A percentile compares a stretch with the other conserved stretches of the same genome.
These are phyloP conservation scores for Rhabdophis nuchalis DNA, from an alignment of 2,797 vertebrate genomes.

Conservation along the genomic window DNA sequence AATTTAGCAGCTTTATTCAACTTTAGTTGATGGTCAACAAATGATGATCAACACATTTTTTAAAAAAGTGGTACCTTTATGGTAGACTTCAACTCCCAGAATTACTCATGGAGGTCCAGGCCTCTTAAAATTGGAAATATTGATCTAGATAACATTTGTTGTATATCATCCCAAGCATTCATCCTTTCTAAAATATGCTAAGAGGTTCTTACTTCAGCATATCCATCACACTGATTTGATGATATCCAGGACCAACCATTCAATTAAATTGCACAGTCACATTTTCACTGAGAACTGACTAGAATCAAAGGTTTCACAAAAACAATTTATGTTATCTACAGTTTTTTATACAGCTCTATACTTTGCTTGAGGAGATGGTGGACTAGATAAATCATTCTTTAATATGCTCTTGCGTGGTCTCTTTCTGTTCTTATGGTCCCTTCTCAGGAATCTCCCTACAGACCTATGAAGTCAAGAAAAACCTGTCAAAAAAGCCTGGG, in stretches of 20 bases:
- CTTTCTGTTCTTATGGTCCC: not conserved
- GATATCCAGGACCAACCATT: not conserved
- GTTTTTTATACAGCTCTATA: not conserved
- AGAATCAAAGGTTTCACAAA: not conserved
- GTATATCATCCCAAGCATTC: not conserved
- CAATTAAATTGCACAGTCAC: not conserved
- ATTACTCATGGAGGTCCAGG: not conserved
- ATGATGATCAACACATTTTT: not conserved
- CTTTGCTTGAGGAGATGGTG: not conserved
- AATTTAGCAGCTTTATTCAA: not conserved
- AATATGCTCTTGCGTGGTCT: not conserved
- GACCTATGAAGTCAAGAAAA: constrained; percentile 18
- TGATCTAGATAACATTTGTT: not conserved
- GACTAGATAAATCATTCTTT: not conserved
- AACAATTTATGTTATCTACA: not conserved
- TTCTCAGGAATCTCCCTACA: not conserved
- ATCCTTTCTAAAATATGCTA: not conserved
- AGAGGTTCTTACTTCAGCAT: not conserved
- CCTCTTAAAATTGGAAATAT: not conserved
- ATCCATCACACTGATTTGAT: not conserved
- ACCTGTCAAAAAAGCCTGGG: constrained; percentile 21
- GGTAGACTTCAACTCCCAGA: not conserved
- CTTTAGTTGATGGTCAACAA: too few relatives aligned
- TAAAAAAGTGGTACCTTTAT: not conserved
- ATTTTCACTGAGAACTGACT: not conserved